Base-by-base conservation (phyloP, 2,797 vertebrate species). In the Chaunax sp. region DNA sequence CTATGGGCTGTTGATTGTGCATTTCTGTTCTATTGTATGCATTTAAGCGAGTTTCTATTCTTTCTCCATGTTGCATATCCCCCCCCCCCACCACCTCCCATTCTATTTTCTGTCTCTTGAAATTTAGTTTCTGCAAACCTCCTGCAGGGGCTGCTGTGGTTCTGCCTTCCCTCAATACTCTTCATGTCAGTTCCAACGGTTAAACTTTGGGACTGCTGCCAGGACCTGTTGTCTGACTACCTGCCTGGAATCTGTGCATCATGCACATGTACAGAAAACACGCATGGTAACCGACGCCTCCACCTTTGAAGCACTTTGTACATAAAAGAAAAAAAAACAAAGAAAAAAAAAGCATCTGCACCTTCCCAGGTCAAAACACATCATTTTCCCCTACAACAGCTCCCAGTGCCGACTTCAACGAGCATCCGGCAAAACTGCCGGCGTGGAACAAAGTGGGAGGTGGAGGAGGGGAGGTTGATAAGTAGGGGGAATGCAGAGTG, bases 121-220 rank as follows among this genome's bases (percentile, higher is more conserved):
- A 54, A 44, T 51, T 33, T 28, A 50, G 51, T 67, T 90, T 78
- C 77, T 53, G 16, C 35, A n/a, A 71, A 30, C 46, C 56, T 81
- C 88, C 91, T 91, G 90, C 72, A 91, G 88, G 90, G 91, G 89
- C 81, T 91, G 91, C 90, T 92, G 88, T 91, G 87, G 87, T 4
- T 90, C 90, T 90, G 86, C 78, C 78, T 79, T 44, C 69, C 46
- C 66, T 62, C 64, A 20, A 26, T 56, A 45, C 75, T 50, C 49
- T 23, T 69, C 64, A 72, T 55, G 65, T 49, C 47, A 66, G 62
- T 61, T 82, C 59, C 60, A 75, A 79, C 53, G 62, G 66, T 77
- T 80, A 54, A 67, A 61, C 72, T 77, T 59, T 68, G 69, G 78
- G 81, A 82, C 33, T 54, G 60, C 53, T 80, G 83, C 82, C 85